A percentile compares a stretch with the other conserved stretches of the same genome.
Evolutionary conservation across 2,113 vertebrate species (phyloP).

Genomic region (Burhinus bistriatus): DNA sequence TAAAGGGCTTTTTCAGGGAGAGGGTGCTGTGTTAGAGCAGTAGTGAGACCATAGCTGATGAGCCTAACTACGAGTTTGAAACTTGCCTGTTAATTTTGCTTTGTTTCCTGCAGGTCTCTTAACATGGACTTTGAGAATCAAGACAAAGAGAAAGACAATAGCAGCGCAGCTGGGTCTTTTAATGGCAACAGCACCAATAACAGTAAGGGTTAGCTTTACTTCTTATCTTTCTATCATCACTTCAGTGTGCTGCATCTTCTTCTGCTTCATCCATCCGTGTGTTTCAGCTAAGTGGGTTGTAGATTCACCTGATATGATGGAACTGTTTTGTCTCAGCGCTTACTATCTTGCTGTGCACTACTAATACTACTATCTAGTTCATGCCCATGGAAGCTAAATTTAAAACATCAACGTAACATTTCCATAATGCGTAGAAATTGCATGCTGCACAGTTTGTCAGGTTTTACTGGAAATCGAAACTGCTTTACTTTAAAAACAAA

Average conservation of each 20-base stretch:
- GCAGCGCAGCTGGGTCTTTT: constrained; percentile 81
- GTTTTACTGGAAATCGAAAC: background rate
- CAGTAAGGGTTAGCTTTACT: constrained; percentile 81
- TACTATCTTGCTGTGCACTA: background rate
- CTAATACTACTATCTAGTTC: background rate
- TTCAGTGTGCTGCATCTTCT: background rate
- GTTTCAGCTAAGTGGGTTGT: background rate
- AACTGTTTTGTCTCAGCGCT: background rate
- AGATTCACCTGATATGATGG: background rate
- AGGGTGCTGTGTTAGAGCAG: background rate
- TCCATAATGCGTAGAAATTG: background rate
- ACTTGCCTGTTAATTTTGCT: background rate
- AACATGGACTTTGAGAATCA: constrained; percentile 99
- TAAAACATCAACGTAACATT: background rate
- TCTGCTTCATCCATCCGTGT: accelerated
- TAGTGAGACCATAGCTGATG: background rate
- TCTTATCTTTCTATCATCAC: background rate
- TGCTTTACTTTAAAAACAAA: background rate
- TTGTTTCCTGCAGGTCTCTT: constrained; percentile 84
- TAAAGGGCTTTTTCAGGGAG: background rate
- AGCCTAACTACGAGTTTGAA: background rate
- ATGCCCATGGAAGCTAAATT: background rate
- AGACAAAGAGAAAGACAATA: constrained; percentile 96
- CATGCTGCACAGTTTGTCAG: background rate
- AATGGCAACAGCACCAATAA: constrained; percentile 93